A percentile compares a stretch with the other conserved stretches of the same genome.
These are phyloP conservation scores for Miltochrista miniata DNA, from an alignment of 2,888 invertebrate species.

Conservation along the genomic window DNA sequence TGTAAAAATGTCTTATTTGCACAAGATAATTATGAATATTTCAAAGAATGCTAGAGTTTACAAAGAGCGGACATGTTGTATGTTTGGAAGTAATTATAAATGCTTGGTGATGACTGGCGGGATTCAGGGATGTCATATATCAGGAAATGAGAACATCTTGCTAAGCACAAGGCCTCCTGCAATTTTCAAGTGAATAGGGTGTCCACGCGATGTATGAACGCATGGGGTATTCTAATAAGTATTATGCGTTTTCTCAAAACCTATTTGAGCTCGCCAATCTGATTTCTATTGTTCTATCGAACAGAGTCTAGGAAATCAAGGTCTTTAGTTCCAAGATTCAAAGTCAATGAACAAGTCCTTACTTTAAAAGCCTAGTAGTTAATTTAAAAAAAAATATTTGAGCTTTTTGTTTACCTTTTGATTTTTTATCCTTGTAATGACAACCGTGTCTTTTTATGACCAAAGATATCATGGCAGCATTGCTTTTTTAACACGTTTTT, in stretches of 20 bases:
- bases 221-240: neutral
- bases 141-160: slow-evolving; percentile 9
- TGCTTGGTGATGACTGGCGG: slow-evolving; percentile 11
- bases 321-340: too few relatives aligned
- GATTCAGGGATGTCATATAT: neutral
- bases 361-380: too few relatives aligned
- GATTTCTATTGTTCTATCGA: too few relatives aligned
- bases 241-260: neutral
- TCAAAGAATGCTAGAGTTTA: neutral
- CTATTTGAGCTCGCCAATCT: neutral
- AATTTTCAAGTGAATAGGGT: slow-evolving; percentile 14
- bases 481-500: too few relatives aligned
- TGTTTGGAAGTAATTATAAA: slow-evolving; percentile 21
- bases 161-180: slow-evolving; percentile 9
- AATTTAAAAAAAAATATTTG: too few relatives aligned
- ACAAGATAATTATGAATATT: neutral
- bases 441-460: too few relatives aligned
- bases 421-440: too few relatives aligned
- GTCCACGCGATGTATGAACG: slow-evolving; percentile 1
- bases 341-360: too few relatives aligned
- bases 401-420: too few relatives aligned
- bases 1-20: too few relatives aligned
- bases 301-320: too few relatives aligned
- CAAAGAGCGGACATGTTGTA: neutral
- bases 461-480: too few relatives aligned